Evolutionary conservation across 2,113 vertebrate genomes (phyloP).

Genomic region (Carassius carassius): DNA sequence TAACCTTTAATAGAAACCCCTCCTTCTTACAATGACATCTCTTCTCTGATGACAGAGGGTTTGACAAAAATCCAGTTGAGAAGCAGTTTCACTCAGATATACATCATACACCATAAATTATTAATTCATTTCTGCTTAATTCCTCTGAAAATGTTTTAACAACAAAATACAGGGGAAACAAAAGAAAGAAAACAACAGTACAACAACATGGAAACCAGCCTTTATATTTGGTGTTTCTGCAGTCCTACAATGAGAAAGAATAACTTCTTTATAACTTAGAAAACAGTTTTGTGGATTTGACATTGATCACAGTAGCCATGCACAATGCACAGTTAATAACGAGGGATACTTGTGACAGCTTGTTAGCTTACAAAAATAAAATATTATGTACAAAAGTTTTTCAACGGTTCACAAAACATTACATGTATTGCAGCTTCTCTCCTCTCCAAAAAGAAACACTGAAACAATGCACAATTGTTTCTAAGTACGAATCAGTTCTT

Average conservation of each 20-base stretch:
- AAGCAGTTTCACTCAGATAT: no score
- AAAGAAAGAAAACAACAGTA: not conserved
- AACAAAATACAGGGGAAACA: not conserved
- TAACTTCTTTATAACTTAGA: slow-evolving; percentile 55
- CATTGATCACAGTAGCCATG: slow-evolving; percentile 62
- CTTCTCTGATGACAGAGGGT: no score
- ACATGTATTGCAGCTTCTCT: slow-evolving; percentile 54
- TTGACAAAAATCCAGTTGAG: no score
- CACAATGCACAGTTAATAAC: slow-evolving; percentile 65
- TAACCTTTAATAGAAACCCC: no score
- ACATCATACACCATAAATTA: no score
- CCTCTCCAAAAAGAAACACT: slow-evolving; percentile 42
- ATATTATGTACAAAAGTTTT: slow-evolving; percentile 74
- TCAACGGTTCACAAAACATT: slow-evolving; percentile 46
- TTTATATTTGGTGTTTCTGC: slow-evolving; percentile 68
- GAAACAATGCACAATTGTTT: slow-evolving; percentile 17
- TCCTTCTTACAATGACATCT: no score
- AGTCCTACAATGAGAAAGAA: slow-evolving; percentile 54
- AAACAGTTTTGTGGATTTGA: slow-evolving; percentile 42
- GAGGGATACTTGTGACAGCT: slow-evolving; percentile 52
- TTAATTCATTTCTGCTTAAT: no score
- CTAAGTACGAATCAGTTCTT: not conserved
- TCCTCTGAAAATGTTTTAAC: no score
- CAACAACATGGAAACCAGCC: slow-evolving; percentile 60
- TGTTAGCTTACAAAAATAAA: slow-evolving; percentile 78